These are phyloP conservation scores for Alexandromys fortis DNA, from an alignment of 2,113 vertebrate genomes.

Conservation along the genomic window DNA sequence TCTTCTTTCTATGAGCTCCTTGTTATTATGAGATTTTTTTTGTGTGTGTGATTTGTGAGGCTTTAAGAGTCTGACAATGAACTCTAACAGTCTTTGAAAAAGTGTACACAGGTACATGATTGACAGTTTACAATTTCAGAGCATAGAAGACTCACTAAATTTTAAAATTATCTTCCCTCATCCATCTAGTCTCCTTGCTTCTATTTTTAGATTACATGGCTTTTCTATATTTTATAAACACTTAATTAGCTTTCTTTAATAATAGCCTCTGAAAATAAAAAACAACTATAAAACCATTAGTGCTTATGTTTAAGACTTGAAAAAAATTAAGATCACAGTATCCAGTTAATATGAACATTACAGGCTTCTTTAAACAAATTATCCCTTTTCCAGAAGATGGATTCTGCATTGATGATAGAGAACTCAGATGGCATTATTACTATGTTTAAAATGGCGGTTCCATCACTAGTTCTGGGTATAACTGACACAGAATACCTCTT, in stretches of 20 bases:
- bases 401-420: not conserved
- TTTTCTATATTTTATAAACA: conserved; percentile 20
- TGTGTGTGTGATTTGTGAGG: conserved; percentile 13
- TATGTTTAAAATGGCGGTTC: conserved; percentile 42
- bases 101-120: not conserved
- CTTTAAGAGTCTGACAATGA: not conserved
- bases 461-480: not conserved
- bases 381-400: conserved; percentile 30
- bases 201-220: conserved; percentile 13
- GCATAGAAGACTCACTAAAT: not conserved
- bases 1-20: not conserved
- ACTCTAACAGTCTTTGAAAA: not conserved
- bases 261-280: conserved; percentile 33
- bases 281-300: not conserved
- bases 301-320: conserved; percentile 45
- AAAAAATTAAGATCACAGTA: conserved; percentile 39
- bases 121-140: conserved; percentile 14
- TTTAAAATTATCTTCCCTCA: not conserved
- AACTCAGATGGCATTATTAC: not conserved
- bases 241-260: conserved; percentile 38
- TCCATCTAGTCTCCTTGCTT: not conserved
- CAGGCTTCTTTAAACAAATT: conserved; percentile 27
- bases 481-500: not conserved
- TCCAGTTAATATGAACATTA: conserved; percentile 26
- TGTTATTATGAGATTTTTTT: not conserved